These are phyloP conservation scores for Xestia c-nigrum DNA, from an alignment of 2,888 invertebrate species.

Conservation along the genomic window DNA sequence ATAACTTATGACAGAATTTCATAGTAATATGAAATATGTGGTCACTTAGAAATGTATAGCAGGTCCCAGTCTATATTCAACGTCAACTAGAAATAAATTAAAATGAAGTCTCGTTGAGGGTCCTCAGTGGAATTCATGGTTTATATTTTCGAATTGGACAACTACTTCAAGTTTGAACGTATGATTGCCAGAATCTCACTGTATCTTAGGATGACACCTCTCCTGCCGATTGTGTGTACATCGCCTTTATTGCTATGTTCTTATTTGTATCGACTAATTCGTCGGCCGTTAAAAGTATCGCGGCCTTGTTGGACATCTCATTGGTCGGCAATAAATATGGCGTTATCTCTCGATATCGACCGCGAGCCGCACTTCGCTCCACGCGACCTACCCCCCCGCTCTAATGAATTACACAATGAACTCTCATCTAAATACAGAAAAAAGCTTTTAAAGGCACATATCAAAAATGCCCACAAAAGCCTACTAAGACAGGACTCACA, in stretches of 20 bases:
- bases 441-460: conserved; percentile 91
- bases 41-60: neutral
- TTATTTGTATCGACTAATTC: conserved; percentile 87
- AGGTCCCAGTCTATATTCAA: neutral
- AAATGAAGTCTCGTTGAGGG: neutral
- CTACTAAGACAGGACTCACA: conserved; percentile 89
- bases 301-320: conserved; percentile 85
- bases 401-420: conserved; percentile 91
- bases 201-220: conserved; percentile 48
- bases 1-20: conserved; percentile 30
- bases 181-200: conserved; percentile 33
- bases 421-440: conserved; percentile 91
- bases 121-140: neutral
- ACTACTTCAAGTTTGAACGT: neutral
- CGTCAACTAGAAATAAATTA: neutral
- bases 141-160: conserved; percentile 15
- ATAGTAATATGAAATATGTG: conserved; percentile 29
- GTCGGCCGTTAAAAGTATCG: conserved; percentile 84
- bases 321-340: conserved; percentile 87
- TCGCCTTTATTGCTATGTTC: conserved; percentile 70
- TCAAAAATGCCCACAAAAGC: conserved; percentile 91
- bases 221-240: conserved; percentile 46
- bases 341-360: conserved; percentile 89
- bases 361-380: conserved; percentile 82
- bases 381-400: conserved; percentile 85